Conservation (phyloP, 2,888 invertebrate genomes). For the Rhyacophila evoluta region DNA sequence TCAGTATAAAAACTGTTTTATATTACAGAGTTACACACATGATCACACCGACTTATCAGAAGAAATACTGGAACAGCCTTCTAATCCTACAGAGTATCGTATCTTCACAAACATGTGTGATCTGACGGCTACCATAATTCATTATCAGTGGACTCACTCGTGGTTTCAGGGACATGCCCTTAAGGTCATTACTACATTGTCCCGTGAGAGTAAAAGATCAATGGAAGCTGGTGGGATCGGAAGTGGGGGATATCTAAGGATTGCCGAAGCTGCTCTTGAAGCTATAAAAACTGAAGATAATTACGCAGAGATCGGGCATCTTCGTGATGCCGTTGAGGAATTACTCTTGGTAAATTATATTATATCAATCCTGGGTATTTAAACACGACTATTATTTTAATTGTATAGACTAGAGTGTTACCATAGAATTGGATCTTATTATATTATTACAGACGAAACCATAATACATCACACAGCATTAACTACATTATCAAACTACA, state of each 20-base stretch:
- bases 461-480: too few relatives aligned
- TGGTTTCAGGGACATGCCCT: neutral
- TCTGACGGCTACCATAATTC: conserved; percentile 37
- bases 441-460: too few relatives aligned
- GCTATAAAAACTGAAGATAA: neutral
- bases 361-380: too few relatives aligned
- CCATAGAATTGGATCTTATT: too few relatives aligned
- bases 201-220: neutral
- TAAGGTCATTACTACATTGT: neutral
- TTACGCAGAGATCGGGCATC: neutral
- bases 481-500: too few relatives aligned
- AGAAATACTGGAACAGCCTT: conserved; percentile 34
- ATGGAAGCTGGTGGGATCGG: neutral
- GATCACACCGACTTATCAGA: conserved; percentile 30
- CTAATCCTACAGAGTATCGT: conserved; percentile 37
- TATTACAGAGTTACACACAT: conserved; percentile 16
- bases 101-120: conserved; percentile 48
- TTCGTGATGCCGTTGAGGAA: conserved; percentile 16
- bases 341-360: neutral
- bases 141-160: neutral
- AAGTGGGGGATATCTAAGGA: conserved; percentile 36
- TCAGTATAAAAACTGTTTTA: too few relatives aligned
- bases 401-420: too few relatives aligned
- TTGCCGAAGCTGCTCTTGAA: conserved; percentile 40
- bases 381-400: too few relatives aligned